Base-by-base conservation (phyloP, 2,797 vertebrate genomes). In the Myripristis murdjan region DNA sequence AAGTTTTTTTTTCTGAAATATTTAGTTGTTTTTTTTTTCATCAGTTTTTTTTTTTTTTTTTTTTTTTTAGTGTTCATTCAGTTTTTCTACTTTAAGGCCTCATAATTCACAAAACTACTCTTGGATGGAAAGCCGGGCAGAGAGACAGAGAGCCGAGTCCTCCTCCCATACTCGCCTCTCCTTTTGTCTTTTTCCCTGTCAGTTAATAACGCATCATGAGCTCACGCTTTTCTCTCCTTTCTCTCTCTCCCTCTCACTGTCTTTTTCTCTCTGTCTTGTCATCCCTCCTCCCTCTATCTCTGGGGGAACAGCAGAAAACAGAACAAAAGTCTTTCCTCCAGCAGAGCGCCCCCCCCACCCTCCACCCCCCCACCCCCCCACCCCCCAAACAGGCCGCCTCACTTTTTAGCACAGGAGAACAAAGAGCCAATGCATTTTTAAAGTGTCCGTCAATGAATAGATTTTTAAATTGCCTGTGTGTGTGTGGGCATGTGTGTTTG, bases 131-230 rank as follows among this genome's bases (percentile, higher is more conserved):
- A 28, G 28, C 6, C 28, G 33, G 20, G 24, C 4, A 54, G 20
- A 54, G 26, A 54, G 24, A 61, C 39, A 46, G 57, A 5, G 3
- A 33, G 47, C 9, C 15, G 37, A 49, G 46, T 51, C 52, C 37
- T 37, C 57, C 54, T 80, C 56, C 69, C 62, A 67, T n/a, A n/a
- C 53, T 62, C 56, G 28, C 26, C 48, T n/a, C 31, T 23, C 43
- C 48, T 63, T 60, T 70, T 75, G 64, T 70, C 24, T 59, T 44
- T 57, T 62, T n/a, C 65, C 71, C 57, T 71, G 71, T 77, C 84
- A 75, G 67, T 83, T 84, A 79, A 79, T 73, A 86, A 78, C 77
- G 78, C 77, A 76, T 80, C 69, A 79, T 70, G 66, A 79, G 62
- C 33, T 77, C 23, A 82, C 66, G 60, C 68, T 57, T 49, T 61